Percentiles rank a stretch among this genome's conserved stretches.
Evolutionary conservation across 2,797 vertebrate genomes (phyloP).

Genomic region (Arvicola amphibius): DNA sequence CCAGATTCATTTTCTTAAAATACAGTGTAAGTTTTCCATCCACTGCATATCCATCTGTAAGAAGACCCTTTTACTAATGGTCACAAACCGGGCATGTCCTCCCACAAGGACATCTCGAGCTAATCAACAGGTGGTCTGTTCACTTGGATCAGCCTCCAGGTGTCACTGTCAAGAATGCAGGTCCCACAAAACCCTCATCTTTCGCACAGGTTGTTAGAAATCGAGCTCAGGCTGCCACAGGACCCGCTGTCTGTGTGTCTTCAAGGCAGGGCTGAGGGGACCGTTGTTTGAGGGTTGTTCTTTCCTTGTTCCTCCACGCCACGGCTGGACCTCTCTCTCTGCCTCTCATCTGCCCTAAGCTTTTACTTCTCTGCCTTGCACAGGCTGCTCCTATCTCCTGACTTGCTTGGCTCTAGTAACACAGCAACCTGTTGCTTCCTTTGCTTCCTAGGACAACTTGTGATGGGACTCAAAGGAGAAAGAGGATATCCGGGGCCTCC

Average conservation of each 20-base stretch:
- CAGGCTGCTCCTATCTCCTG: not conserved
- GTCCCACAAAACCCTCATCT: not conserved
- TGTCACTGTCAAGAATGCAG: not conserved
- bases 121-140: not conserved
- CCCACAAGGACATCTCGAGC: not conserved
- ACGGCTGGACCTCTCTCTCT: constrained; percentile 41
- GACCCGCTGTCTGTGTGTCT: not conserved
- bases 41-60: not conserved
- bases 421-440: constrained; percentile 72
- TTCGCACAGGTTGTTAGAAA: not conserved
- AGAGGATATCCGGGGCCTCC: constrained; percentile 94
- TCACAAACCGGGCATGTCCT: not conserved
- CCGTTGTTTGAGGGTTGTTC: not conserved
- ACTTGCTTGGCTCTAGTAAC: constrained; percentile 26
- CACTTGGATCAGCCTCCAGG: not conserved
- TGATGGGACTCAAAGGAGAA: constrained; percentile 95
- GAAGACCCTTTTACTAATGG: not conserved
- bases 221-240: not conserved
- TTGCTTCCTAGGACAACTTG: constrained; percentile 90
- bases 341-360: not conserved
- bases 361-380: not conserved
- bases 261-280: not conserved
- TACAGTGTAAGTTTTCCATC: not conserved
- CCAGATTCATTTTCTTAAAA: not conserved
- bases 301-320: not conserved